Conservation (phyloP, 2,888 invertebrate species). For the Andrena flavipes region DNA sequence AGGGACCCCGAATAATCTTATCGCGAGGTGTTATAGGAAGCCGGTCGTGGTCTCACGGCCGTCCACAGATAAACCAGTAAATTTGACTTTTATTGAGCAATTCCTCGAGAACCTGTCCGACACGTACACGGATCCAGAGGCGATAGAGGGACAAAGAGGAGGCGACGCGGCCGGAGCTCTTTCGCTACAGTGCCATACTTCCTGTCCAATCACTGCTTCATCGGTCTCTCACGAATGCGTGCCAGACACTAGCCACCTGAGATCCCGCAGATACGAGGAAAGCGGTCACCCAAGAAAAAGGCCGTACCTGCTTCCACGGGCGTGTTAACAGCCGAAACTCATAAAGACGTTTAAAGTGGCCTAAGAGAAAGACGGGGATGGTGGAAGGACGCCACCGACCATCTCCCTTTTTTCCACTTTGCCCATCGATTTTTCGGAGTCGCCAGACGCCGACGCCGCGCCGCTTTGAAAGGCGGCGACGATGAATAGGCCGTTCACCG, state of each 20-base stretch:
- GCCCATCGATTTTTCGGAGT: constrained; percentile 60
- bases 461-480: constrained; percentile 62
- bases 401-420: constrained; percentile 27
- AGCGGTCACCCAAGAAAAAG: constrained; percentile 60
- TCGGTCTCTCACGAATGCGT: constrained; percentile 68
- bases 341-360: constrained; percentile 84
- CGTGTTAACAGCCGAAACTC: constrained; percentile 84
- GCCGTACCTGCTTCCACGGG: constrained; percentile 77
- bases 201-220: constrained; percentile 77
- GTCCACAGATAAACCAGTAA: constrained; percentile 30
- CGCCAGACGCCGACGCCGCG: constrained; percentile 51
- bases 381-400: constrained; percentile 24
- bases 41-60: constrained; percentile 2
- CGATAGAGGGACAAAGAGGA: background rate
- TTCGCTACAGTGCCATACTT: constrained; percentile 49
- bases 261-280: constrained; percentile 77
- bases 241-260: constrained; percentile 73
- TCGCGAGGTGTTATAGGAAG: background rate
- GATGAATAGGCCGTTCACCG: constrained; percentile 78
- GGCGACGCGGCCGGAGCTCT: constrained; percentile 22
- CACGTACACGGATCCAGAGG: constrained; percentile 12
- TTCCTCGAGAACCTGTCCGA: constrained; percentile 32
- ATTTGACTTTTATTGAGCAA: constrained; percentile 49
- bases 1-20: constrained; percentile 15
- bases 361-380: constrained; percentile 61